Evolutionary conservation across 2,888 invertebrate genomes (phyloP), one percentile per base, ranked within the genome.

Genomic region (Pseudococcus jackbeardsleyi): DNA sequence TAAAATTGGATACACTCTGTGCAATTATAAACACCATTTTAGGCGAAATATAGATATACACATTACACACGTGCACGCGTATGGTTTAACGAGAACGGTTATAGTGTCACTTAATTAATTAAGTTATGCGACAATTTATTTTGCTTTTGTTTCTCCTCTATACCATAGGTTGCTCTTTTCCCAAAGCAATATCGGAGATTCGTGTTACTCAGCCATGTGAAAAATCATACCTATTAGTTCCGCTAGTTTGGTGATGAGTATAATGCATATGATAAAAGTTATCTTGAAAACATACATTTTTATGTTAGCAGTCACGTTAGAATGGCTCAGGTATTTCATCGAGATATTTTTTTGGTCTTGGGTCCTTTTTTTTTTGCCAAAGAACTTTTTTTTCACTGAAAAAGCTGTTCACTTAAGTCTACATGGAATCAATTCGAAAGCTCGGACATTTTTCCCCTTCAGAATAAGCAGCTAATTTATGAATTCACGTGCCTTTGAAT

Each of bases 191-290:
- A 19, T 19, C 59, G 59, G 19, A 0, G 19, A 8, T 59, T 59
- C 19, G 19, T 19, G 19, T 19, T n/a, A 59, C 19, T 59, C 59
- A 59, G 59, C 59, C 59, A 59, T 59, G 59, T 59, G 59, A 59
- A 59, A 59, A 59, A 59, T 59, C 59, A 59, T 59, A 59, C 19
- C 59, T 59, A 59, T 59, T 59, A 59, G 59, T 59, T 59, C 59
- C 59, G 59, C 59, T 59, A 59, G 59, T 59, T 59, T 59, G 7
- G 6, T 9, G 59, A 59, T 59, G n/a, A 59, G 59, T 59, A 59
- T n/a, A 9, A 33, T 33, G 26, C 26, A 33, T 33, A 59, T 59
- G 6, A 59, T 59, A 19, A 19, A 59, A 59, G 59, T 59, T 19
- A 59, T 19, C 8, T 59, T 5, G 7, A 15, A 15, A 19, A 59